Base-by-base conservation (phyloP, 1,140 invertebrate genomes). In the Drosophila albomicans region DNA sequence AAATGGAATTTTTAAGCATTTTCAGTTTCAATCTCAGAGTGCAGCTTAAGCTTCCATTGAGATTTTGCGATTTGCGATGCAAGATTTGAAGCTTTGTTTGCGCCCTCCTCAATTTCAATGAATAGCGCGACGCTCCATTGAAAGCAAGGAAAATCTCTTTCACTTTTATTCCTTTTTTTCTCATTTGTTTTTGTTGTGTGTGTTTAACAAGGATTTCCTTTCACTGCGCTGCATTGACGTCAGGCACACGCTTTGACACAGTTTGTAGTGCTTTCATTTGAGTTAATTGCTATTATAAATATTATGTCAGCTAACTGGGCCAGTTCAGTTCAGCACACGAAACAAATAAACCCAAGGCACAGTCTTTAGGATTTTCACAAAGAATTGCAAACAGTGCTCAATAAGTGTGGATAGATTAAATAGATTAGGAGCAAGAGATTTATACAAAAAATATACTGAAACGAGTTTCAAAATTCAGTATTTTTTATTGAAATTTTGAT, bases 1-100 rank as follows among this genome's bases (percentile, higher is more conserved):
- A 68, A 75, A 67, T 82, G 76, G 75, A 78, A 72, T 78, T 71
- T 71, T 49, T 63, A 65, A 78, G 52, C 62, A 43, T 41, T 30
- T 25, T 51, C 59, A 77, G 28, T 62, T 59, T 66, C 62, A 52
- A 49, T 79, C 43, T 51, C 41, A 54, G 63, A 41, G 30, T 6
- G 35, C 7, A 38, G 35, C 35, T 38, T 38, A 10, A 38, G 10
- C 35, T 38, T 57, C n/a, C 16, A 45, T 25, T 25, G 38, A 62
- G 35, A 38, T 11, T 11, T 67, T 58, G 28, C 13, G 41, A 58
- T 57, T 63, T 49, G 25, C 43, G 38, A n/a, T 43, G 16, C 2
- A 16, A 56, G n/a, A 54, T 35, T 54, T 41, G 38, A 25, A 41
- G 11, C 41, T 49, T 25, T 10, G 16, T 11, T n/a, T 49, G 48